These are phyloP conservation scores for Pipa parva DNA, from an alignment of 2,113 vertebrate species.

Conservation along the genomic window DNA sequence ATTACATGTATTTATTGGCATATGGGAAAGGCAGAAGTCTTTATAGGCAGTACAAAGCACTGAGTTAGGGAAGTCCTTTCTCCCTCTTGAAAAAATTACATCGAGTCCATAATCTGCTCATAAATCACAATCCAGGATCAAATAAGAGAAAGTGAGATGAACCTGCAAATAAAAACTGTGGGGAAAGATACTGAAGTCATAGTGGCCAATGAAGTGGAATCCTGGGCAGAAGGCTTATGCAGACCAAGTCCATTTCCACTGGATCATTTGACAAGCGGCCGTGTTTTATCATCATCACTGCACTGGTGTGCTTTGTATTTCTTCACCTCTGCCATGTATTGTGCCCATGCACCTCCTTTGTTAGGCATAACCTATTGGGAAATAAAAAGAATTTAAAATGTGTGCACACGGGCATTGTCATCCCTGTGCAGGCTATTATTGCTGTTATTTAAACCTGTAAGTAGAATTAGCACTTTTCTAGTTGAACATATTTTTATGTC, in stretches of 20 bases:
- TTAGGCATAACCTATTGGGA: slow-evolving; percentile 69
- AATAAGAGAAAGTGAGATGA: neutral
- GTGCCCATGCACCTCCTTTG: slow-evolving; percentile 91
- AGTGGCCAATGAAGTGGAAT: neutral
- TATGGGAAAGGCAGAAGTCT: neutral
- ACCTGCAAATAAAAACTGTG: neutral
- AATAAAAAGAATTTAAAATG: neutral
- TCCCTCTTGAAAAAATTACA: neutral
- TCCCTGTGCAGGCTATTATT: too few relatives aligned
- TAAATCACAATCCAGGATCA: slow-evolving; percentile 1
- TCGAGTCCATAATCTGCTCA: neutral
- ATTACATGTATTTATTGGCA: neutral
- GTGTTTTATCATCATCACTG: slow-evolving; percentile 91
- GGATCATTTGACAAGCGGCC: slow-evolving; percentile 84
- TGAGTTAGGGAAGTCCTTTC: slow-evolving; percentile 7
- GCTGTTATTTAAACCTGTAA: too few relatives aligned
- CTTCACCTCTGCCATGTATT: slow-evolving; percentile 97
- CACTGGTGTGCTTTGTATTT: slow-evolving; percentile 97
- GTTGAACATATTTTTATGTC: too few relatives aligned
- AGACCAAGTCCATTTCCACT: neutral
- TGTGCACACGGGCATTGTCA: too few relatives aligned
- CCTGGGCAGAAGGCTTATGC: neutral
- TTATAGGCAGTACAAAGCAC: neutral
- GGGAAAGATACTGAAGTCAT: neutral
- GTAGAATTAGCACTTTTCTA: too few relatives aligned